phyloP scores from a whole-genome alignment of 2,797 vertebrate species.

The Argyrosomus regius region DNA sequence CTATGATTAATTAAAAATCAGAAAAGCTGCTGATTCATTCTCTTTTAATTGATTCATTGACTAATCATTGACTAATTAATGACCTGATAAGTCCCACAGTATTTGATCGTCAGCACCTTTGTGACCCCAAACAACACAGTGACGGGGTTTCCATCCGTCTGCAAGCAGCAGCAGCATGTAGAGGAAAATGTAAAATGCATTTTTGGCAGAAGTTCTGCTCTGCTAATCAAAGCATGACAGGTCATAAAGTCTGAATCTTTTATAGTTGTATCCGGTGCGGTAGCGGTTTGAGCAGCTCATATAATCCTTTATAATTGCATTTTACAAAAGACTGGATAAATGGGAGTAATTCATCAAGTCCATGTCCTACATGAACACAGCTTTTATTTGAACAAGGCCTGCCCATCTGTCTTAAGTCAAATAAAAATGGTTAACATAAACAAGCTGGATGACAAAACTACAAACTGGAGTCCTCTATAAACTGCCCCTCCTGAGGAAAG shows the following conservation, averaged over 20 bases:
- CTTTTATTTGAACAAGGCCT: slow-evolving; percentile 34
- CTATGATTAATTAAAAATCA: neutral
- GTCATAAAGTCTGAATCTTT: slow-evolving; percentile 21
- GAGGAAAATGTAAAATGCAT: slow-evolving; percentile 17
- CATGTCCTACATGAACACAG: neutral
- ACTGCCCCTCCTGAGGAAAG: slow-evolving; percentile 41
- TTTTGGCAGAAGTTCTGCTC: slow-evolving; percentile 37
- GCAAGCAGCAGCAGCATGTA: neutral
- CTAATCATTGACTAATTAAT: neutral
- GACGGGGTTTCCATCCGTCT: neutral
- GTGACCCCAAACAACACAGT: neutral
- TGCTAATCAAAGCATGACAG: slow-evolving; percentile 38
- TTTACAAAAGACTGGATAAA: slow-evolving; percentile 15
- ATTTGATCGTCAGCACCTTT: neutral
- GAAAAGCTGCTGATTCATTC: neutral
- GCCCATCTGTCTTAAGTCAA: slow-evolving; percentile 33
- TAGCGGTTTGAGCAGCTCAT: slow-evolving; percentile 23
- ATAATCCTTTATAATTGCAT: slow-evolving; percentile 28
- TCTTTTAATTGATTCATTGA: neutral
- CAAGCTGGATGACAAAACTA: slow-evolving; percentile 42
- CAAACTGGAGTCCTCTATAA: slow-evolving; percentile 25
- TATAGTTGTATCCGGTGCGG: slow-evolving; percentile 13
- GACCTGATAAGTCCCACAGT: neutral
- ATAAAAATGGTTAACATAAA: slow-evolving; percentile 30
- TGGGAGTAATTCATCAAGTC: slow-evolving; percentile 38